Conservation (phyloP, 2,888 invertebrate genomes). For the Vanessa cardui region DNA sequence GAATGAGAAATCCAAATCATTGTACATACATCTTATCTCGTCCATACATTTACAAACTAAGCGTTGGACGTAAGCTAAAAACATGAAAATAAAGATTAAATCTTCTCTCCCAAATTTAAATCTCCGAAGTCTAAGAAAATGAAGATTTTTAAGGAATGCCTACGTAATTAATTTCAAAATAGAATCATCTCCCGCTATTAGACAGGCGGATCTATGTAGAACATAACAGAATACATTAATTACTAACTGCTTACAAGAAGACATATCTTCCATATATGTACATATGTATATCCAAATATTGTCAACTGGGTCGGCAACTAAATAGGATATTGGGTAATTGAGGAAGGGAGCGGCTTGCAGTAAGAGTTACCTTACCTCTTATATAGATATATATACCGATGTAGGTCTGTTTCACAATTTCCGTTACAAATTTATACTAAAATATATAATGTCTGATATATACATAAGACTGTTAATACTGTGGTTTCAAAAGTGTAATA, state of each 20-base stretch:
- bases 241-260: background rate
- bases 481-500: too few species aligned
- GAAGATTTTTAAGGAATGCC: too few species aligned
- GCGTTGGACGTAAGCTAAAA: too few species aligned
- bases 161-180: background rate
- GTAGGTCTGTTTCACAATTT: constrained; percentile 25
- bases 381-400: constrained; percentile 12
- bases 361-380: constrained; percentile 33
- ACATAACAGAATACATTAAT: too few species aligned
- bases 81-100: background rate
- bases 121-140: too few species aligned
- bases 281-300: constrained; percentile 34
- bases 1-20: background rate
- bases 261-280: background rate
- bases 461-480: background rate
- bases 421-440: constrained; percentile 16
- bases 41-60: background rate
- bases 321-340: constrained; percentile 77
- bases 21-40: background rate
- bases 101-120: too few species aligned
- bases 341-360: constrained; percentile 68
- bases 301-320: constrained; percentile 60
- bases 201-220: too few species aligned
- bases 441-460: background rate
- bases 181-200: too few species aligned